phyloP scores from a whole-genome alignment of 2,113 vertebrate species.

The Vimba vimba region DNA sequence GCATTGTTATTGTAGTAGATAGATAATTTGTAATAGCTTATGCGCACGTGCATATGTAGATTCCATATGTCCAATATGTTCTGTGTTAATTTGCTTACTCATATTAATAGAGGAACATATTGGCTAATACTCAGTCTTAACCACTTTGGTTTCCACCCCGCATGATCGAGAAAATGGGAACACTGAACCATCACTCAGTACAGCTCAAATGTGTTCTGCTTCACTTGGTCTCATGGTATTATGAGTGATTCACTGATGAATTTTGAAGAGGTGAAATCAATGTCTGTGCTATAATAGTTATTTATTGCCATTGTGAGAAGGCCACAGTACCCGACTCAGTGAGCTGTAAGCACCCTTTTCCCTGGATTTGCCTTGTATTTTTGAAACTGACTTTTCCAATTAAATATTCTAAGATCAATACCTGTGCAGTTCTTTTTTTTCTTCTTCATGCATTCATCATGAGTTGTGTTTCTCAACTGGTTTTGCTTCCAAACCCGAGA shows the following conservation, averaged over 20 bases:
- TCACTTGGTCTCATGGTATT: conserved; percentile 56
- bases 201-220: conserved; percentile 35
- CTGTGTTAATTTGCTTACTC: not conserved
- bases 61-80: not conserved
- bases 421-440: not conserved
- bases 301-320: conserved; percentile 41
- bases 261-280: conserved; percentile 38
- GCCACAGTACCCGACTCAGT: conserved; percentile 50
- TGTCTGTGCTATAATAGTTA: conserved; percentile 26
- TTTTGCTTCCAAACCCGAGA: not conserved
- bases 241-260: conserved; percentile 62
- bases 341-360: conserved; percentile 68
- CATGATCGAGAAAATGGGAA: not conserved
- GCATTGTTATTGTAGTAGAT: conserved; percentile 27
- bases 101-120: conserved; percentile 6
- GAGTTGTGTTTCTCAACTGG: not conserved
- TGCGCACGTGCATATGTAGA: conserved; percentile 20
- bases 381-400: conserved; percentile 75
- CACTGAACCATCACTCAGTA: not conserved
- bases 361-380: conserved; percentile 69
- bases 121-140: conserved; percentile 26
- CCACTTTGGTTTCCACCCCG: not conserved
- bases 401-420: conserved; percentile 69
- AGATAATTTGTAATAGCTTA: conserved; percentile 15
- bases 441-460: not conserved